These are phyloP conservation scores for Meteorus sp. DNA, from an alignment of 1,140 invertebrate genomes.

Conservation along the genomic window DNA sequence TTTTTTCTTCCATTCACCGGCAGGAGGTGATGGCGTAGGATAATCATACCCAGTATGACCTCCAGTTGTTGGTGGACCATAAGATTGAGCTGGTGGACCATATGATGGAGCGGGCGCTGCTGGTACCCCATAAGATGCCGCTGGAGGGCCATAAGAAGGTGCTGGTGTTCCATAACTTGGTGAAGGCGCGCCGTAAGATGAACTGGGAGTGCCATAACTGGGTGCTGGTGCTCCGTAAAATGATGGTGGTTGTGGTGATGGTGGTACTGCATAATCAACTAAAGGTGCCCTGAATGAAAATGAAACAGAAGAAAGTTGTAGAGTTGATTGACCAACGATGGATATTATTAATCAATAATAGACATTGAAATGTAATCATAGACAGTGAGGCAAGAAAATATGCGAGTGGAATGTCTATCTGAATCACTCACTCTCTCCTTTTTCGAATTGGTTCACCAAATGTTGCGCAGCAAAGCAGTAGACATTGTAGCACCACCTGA, in stretches of 20 bases:
- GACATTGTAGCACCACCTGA: conserved; percentile 53
- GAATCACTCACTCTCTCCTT: conserved; percentile 53
- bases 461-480: conserved; percentile 44
- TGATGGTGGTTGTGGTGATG: conserved; percentile 21
- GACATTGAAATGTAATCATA: conserved; percentile 17
- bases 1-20: conserved; percentile 64
- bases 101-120: conserved; percentile 23
- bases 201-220: conserved; percentile 10
- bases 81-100: conserved; percentile 15
- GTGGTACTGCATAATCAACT: conserved; percentile 17
- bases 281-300: conserved; percentile 17
- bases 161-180: conserved; percentile 15
- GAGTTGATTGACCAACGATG: conserved; percentile 9
- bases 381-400: neutral
- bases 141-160: conserved; percentile 39
- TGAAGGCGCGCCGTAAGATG: conserved; percentile 39
- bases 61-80: conserved; percentile 25
- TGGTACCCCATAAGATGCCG: conserved; percentile 14
- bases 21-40: conserved; percentile 56
- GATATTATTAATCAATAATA: too few relatives aligned
- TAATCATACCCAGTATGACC: neutral
- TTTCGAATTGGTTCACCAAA: conserved; percentile 48
- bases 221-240: conserved; percentile 39
- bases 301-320: neutral
- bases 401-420: neutral